Evolutionary conservation across 1,140 invertebrate genomes (phyloP).

Genomic region (Drosophila obscura): DNA sequence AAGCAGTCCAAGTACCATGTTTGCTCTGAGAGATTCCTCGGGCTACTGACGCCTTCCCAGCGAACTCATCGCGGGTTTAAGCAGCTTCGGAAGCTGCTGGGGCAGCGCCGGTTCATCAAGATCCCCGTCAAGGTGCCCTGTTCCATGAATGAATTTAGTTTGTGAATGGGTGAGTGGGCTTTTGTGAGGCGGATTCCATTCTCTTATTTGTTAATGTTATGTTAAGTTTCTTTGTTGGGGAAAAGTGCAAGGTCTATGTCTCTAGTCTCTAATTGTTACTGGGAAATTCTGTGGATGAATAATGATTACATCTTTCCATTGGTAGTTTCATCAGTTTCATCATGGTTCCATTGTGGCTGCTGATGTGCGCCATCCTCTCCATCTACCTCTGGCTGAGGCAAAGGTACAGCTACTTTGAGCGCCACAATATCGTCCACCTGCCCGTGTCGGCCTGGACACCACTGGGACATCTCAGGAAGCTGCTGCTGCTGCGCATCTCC

Average conservation of each 20-base stretch:
- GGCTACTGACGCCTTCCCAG: conserved; percentile 13
- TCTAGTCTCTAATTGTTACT: no score
- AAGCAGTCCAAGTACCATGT: conserved; percentile 44
- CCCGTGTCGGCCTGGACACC: conserved; percentile 47
- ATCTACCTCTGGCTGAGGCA: conserved; percentile 37
- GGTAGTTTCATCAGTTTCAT: no score
- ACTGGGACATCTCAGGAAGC: conserved; percentile 63
- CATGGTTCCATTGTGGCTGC: conserved; percentile 13
- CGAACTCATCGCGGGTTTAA: conserved; percentile 5
- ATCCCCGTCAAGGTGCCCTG: conserved; percentile 1
- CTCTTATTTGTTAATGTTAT: neutral
- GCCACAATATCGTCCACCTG: conserved; percentile 48
- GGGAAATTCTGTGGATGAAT: no score
- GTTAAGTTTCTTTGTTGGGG: neutral
- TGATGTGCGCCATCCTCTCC: conserved; percentile 22
- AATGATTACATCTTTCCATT: no score
- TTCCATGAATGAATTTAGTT: conserved; percentile 28
- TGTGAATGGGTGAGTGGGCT: conserved; percentile 6
- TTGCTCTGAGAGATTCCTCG: neutral
- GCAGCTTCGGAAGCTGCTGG: neutral
- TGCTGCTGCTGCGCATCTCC: conserved; percentile 60
- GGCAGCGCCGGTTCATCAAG: conserved; percentile 31
- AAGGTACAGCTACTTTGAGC: conserved; percentile 62
- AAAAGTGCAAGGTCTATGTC: conserved; percentile 20
- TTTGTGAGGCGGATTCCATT: conserved; percentile 21